Evolutionary conservation across 2,113 vertebrate species (phyloP).

Genomic region (Jaculus jaculus): DNA sequence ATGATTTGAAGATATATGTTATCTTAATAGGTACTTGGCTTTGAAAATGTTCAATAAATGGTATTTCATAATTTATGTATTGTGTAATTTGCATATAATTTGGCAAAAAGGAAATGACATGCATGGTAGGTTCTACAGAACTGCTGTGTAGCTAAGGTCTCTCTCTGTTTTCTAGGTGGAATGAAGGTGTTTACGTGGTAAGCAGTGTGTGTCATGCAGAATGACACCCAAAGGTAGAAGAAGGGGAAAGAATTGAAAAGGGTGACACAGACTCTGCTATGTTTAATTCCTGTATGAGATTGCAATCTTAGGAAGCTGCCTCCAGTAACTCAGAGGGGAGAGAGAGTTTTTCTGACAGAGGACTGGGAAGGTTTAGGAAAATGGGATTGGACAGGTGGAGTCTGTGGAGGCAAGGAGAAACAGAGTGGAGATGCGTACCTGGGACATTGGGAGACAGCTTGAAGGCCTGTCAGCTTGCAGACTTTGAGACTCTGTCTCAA

Average conservation of each 20-base stretch:
- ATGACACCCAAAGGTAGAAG: background rate
- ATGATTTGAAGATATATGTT: background rate
- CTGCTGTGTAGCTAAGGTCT: no score
- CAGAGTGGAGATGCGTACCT: background rate
- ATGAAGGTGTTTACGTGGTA: background rate
- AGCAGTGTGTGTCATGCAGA: background rate
- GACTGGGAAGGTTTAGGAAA: background rate
- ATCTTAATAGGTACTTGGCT: background rate
- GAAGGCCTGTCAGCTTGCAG: no score
- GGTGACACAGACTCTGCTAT: background rate
- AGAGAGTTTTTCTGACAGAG: background rate
- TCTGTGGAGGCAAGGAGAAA: accelerated
- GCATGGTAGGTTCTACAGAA: background rate
- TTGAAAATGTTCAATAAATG: background rate
- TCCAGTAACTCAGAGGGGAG: background rate
- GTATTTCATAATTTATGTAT: background rate
- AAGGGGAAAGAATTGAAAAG: background rate
- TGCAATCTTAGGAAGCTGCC: background rate
- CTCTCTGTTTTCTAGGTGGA: background rate
- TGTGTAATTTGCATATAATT: background rate
- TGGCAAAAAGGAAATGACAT: background rate
- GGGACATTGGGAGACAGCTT: background rate
- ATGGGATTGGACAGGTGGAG: background rate
- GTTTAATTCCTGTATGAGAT: background rate
- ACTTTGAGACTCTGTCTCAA: no score